These are phyloP conservation scores for Myopa tessellatipennis DNA, from an alignment of 2,888 invertebrate species.

Conservation along the genomic window DNA sequence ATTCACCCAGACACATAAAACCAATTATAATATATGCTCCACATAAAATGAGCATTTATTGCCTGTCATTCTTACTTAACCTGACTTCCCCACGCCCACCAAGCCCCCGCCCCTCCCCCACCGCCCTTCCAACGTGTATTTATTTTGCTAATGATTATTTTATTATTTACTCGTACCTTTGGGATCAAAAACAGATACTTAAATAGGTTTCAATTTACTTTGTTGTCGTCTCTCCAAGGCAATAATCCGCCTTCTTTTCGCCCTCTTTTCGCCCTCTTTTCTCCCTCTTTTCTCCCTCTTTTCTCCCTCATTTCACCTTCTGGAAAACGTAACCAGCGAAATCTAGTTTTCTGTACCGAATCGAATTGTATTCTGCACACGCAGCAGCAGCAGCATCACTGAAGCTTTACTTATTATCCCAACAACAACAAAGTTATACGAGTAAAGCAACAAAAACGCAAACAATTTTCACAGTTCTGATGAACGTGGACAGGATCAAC, in stretches of 20 bases:
- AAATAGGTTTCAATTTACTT: constrained; percentile 22
- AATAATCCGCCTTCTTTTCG: no score
- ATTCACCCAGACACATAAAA: no score
- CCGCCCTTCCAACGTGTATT: not conserved
- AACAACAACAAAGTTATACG: not conserved
- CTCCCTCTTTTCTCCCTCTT: no score
- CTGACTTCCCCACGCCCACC: no score
- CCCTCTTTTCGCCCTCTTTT: no score
- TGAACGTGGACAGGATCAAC: not conserved
- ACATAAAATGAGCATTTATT: no score
- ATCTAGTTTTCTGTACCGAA: not conserved
- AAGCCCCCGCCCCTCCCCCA: no score
- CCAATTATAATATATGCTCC: no score
- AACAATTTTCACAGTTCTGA: no score
- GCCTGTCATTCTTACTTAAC: no score
- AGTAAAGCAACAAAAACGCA: no score
- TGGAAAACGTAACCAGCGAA: not conserved
- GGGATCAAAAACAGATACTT: constrained; percentile 21
- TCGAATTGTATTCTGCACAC: constrained; percentile 13
- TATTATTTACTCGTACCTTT: not conserved
- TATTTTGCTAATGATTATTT: constrained; percentile 18
- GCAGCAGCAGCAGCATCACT: not conserved
- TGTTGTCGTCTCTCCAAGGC: not conserved
- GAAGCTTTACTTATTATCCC: constrained; percentile 6
- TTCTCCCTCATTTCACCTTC: not conserved